Evolutionary conservation across 2,797 vertebrate genomes (phyloP).

Genomic region (Acanthornis magna): DNA sequence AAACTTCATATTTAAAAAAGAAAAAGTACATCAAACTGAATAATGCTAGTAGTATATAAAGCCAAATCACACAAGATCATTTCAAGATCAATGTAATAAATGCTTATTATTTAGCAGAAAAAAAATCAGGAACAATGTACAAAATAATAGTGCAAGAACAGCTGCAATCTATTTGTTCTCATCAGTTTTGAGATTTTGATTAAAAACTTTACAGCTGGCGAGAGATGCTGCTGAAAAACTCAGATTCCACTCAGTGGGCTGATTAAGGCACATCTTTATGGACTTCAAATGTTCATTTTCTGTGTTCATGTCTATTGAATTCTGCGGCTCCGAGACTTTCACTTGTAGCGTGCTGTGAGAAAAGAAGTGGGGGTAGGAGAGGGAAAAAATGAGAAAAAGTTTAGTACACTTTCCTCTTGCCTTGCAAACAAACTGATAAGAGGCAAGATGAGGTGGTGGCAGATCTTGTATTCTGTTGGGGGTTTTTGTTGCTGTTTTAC

Average conservation of each 20-base stretch:
- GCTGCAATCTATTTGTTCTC: constrained; percentile 75
- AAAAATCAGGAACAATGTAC: constrained; percentile 66
- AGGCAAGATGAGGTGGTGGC: constrained; percentile 32
- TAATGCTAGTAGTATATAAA: constrained; percentile 75
- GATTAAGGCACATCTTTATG: constrained; percentile 81
- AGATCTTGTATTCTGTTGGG: not conserved
- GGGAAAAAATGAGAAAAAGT: constrained; percentile 47
- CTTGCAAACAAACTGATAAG: not conserved
- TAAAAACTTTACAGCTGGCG: constrained; percentile 76
- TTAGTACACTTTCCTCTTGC: constrained; percentile 45
- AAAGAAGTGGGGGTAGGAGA: constrained; percentile 28
- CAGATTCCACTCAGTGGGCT: constrained; percentile 75
- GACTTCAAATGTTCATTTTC: constrained; percentile 76
- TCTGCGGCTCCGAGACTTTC: constrained; percentile 76
- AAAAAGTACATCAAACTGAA: constrained; percentile 72
- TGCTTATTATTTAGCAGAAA: constrained; percentile 70
- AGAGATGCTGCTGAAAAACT: constrained; percentile 75
- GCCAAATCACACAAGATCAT: constrained; percentile 75
- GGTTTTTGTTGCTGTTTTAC: not conserved
- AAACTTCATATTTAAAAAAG: constrained; percentile 55
- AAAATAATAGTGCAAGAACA: constrained; percentile 79
- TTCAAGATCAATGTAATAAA: constrained; percentile 72
- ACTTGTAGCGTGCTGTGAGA: constrained; percentile 74
- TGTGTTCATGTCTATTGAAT: constrained; percentile 73
- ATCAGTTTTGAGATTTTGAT: constrained; percentile 78